A percentile compares a stretch with the other conserved stretches of the same genome.
Conservation (phyloP, 2,888 invertebrate genomes). For the Auanema sp. region DNA sequence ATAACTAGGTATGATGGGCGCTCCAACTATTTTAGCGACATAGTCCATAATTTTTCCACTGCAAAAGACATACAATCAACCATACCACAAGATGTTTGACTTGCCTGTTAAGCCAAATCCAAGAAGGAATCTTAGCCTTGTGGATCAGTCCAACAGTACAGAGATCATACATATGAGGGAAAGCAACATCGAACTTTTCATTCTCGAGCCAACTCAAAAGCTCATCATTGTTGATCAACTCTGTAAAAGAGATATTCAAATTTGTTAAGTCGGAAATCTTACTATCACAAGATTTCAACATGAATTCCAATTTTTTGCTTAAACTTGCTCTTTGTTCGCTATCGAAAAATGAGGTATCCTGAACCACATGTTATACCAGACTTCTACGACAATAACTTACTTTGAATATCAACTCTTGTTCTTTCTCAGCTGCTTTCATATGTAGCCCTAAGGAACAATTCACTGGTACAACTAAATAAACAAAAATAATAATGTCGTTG, state of each 20-base stretch:
- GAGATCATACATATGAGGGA: conserved; percentile 47
- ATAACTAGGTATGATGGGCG: conserved; percentile 45
- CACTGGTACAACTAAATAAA: too few species aligned
- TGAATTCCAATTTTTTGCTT: not conserved
- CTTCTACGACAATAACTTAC: not conserved
- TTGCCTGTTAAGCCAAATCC: conserved; percentile 54
- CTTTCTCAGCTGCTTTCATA: too few species aligned
- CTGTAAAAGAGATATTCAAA: conserved; percentile 15
- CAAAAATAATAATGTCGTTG: too few species aligned
- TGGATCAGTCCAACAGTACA: conserved; percentile 55
- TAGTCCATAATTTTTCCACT: conserved; percentile 41
- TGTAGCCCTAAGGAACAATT: too few species aligned
- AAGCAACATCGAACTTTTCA: conserved; percentile 53
- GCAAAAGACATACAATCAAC: not conserved
- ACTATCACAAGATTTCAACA: conserved; percentile 12
- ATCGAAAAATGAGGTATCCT: too few species aligned
- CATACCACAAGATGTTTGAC: not conserved
- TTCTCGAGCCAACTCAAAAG: conserved; percentile 36
- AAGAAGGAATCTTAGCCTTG: conserved; percentile 48
- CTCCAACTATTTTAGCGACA: conserved; percentile 42
- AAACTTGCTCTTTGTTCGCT: not conserved
- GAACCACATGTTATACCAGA: not conserved
- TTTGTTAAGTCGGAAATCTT: too few species aligned
- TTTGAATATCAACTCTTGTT: too few species aligned
- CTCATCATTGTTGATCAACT: conserved; percentile 29